A percentile compares a stretch with the other conserved stretches of the same genome.
Conservation (phyloP, 2,888 invertebrate species). For the Rotaria sp. region DNA sequence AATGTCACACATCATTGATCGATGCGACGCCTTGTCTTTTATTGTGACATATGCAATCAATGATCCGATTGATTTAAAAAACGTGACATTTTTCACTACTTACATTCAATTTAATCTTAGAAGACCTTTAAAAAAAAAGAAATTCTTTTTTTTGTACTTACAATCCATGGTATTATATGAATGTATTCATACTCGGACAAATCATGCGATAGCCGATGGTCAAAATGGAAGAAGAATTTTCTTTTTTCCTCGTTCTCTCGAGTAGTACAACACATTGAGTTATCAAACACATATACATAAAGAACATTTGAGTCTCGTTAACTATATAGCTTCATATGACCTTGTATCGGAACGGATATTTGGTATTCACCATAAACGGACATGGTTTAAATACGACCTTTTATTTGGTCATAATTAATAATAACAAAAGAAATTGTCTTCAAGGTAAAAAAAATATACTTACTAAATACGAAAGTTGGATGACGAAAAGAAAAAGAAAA, state of each 20-base stretch:
- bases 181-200: constrained; percentile 22
- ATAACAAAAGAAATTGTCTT: neutral
- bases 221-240: neutral
- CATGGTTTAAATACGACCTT: neutral
- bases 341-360: constrained; percentile 21
- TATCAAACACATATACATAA: neutral
- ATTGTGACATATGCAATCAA: neutral
- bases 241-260: neutral
- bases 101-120: neutral
- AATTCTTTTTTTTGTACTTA: neutral
- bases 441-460: neutral
- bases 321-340: constrained; percentile 20
- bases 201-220: constrained; percentile 13
- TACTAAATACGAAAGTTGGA: neutral
- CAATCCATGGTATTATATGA: neutral
- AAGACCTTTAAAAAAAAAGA: neutral
- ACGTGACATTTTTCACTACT: neutral
- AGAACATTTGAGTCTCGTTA: constrained; percentile 22
- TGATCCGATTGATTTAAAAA: neutral
- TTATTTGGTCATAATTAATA: constrained; percentile 12
- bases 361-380: constrained; percentile 22
- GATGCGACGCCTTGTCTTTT: neutral
- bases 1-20: neutral
- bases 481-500: neutral
- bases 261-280: neutral